A percentile compares a stretch with the other conserved stretches of the same genome.
phyloP scores from a whole-genome alignment of 2,113 vertebrate genomes.

The Toxotes jaculatrix region DNA sequence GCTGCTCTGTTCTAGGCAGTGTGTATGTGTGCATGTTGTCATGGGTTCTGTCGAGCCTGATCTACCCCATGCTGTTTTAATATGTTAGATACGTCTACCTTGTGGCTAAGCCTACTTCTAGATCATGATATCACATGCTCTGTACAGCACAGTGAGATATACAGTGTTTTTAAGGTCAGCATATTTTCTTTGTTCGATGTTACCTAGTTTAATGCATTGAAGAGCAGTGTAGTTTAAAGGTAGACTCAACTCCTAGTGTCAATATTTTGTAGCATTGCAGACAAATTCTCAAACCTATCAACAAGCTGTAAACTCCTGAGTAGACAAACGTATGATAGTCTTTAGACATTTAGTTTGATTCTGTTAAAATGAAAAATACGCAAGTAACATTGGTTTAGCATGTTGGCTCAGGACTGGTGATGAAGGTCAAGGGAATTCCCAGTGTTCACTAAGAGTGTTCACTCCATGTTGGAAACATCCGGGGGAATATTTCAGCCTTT shows the following conservation, averaged over 20 bases:
- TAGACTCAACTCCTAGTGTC: not conserved
- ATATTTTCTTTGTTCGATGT: not conserved
- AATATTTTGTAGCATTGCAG: not conserved
- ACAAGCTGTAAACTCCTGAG: not conserved
- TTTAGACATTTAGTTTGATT: not conserved
- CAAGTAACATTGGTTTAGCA: not conserved
- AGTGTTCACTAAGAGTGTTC: not conserved
- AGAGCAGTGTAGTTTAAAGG: not conserved
- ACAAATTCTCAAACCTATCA: not conserved
- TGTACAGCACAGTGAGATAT: not conserved
- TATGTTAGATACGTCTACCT: too few species aligned
- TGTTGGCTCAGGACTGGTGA: not conserved
- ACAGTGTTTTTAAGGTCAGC: not conserved
- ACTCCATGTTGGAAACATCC: conserved; percentile 9
- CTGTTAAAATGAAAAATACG: not conserved
- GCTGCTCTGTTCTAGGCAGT: not conserved
- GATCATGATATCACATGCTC: not conserved
- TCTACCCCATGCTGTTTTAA: too few species aligned
- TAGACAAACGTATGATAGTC: not conserved
- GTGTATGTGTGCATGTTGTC: not conserved
- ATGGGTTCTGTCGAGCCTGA: not conserved
- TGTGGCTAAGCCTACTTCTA: too few species aligned
- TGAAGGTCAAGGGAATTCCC: not conserved
- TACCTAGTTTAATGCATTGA: not conserved
- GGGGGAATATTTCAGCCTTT: conserved; percentile 18